Base-by-base conservation (phyloP, 37 sponge, comb jelly and placozoan genomes). In the Halisarca cf. caerulea region DNA sequence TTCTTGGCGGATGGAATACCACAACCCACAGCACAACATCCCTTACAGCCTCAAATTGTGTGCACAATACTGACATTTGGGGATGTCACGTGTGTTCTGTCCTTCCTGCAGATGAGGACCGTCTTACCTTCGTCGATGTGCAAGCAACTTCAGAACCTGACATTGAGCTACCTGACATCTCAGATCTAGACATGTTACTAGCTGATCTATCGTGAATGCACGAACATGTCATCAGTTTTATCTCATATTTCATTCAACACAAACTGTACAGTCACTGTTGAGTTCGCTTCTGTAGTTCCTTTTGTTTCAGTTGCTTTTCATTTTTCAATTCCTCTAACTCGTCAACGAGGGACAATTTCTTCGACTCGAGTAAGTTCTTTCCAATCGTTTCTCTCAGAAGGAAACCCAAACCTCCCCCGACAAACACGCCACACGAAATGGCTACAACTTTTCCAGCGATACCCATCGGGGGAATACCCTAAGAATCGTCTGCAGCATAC, bases 321-420 rank as follows among this genome's bases (percentile, higher is more conserved):
- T 58, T 0, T 32, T 15, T 24, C 2, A 86, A 72, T 70, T 18
- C 70, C 61, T 71, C 39, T 61, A 80, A 43, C 55, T 89, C 62
- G 24, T 23, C 47, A 47, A 78, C 74, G 57, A 84, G 75, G 2
- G 71, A 15, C 15, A 18, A 28, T 28, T 59, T 61, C 28, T 59
- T 33, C 44, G 58, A 36, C 32, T 81, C 38, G 23, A 57, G 77
- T 28, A 25, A 18, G 20, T 59, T 72, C 47, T 45, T 2, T 2
- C 24, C 58, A 34, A 51, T 55, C 53, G 39, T 73, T 62, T 89
- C 89, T 64, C 51, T 89, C 75, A 68, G 57, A 62, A 84, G 81
- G 77, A 89, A 80, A 32, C 81, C 85, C 47, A 84, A 2, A 2
- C 81, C 85, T 20, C 84, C 84, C 24, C 89, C 85, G 0, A 79